phyloP scores from a whole-genome alignment of 1,140 invertebrate species.

The Elymnias hypermnestra region DNA sequence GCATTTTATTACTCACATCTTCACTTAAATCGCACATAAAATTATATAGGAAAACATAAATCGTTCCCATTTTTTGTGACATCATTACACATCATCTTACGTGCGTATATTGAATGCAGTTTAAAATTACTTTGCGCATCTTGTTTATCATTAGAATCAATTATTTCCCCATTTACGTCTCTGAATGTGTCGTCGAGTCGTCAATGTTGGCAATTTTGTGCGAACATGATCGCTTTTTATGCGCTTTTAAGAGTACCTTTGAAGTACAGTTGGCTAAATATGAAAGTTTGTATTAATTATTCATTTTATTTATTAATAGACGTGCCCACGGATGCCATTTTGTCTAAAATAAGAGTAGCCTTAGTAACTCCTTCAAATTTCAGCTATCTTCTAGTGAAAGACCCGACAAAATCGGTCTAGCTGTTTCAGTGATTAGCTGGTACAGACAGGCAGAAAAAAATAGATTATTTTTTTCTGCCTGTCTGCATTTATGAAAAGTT shows the following conservation, averaged over 20 bases:
- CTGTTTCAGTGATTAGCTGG: too few relatives aligned
- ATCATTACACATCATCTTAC: constrained; percentile 45
- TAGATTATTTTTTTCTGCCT: too few relatives aligned
- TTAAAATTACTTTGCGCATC: constrained; percentile 55
- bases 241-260: constrained; percentile 37
- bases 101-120: constrained; percentile 45
- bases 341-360: too few relatives aligned
- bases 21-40: constrained; percentile 18
- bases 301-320: too few relatives aligned
- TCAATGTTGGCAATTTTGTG: constrained; percentile 51
- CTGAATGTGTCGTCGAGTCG: constrained; percentile 38
- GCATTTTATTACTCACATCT: constrained; percentile 2
- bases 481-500: too few relatives aligned
- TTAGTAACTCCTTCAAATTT: too few relatives aligned
- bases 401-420: too few relatives aligned
- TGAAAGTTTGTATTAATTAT: too few relatives aligned
- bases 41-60: constrained; percentile 26
- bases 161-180: constrained; percentile 66
- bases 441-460: too few relatives aligned
- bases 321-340: too few relatives aligned
- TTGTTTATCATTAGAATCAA: constrained; percentile 65
- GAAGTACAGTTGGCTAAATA: constrained; percentile 2
- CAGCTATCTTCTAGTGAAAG: too few relatives aligned
- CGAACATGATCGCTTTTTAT: constrained; percentile 56
- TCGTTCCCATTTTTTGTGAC: constrained; percentile 52